Conservation (phyloP, 2,888 invertebrate genomes). For the Pseudococcus viburni region DNA sequence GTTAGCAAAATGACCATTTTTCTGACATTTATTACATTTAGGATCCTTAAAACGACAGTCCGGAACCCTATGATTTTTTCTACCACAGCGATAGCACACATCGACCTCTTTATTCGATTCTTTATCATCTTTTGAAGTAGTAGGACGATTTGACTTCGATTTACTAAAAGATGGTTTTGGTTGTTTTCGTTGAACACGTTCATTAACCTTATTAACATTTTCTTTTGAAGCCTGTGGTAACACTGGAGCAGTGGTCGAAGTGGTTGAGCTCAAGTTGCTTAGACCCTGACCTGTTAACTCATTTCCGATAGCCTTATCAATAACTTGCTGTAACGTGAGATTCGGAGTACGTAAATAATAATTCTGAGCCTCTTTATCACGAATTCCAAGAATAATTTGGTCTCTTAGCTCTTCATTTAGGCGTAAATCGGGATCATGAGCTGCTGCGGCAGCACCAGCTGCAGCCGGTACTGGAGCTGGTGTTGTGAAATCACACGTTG, state of each 20-base stretch:
- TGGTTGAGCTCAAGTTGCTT: not conserved
- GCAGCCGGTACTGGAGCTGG: too few relatives aligned
- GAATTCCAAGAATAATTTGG: too few relatives aligned
- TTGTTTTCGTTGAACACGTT: not conserved
- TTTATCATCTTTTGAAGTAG: not conserved
- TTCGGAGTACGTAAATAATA: not conserved
- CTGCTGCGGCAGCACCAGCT: too few relatives aligned
- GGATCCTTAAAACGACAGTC: slow-evolving; percentile 48
- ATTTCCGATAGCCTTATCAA: not conserved
- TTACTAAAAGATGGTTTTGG: not conserved
- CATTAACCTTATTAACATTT: not conserved
- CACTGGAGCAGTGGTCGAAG: not conserved
- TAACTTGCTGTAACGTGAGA: not conserved
- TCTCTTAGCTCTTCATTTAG: too few relatives aligned
- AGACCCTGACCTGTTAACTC: not conserved
- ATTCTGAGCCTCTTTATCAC: not conserved
- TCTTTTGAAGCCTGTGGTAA: too few relatives aligned
- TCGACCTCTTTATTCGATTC: not conserved
- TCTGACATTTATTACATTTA: slow-evolving; percentile 34
- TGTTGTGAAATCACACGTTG: too few relatives aligned
- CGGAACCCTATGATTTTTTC: not conserved
- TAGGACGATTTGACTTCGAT: too few relatives aligned
- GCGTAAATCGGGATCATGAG: too few relatives aligned
- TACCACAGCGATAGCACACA: slow-evolving; percentile 18
- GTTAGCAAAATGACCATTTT: slow-evolving; percentile 3